These are phyloP conservation scores for Brachyrhaphis roseni DNA, from an alignment of 2,797 vertebrate species.

Conservation along the genomic window DNA sequence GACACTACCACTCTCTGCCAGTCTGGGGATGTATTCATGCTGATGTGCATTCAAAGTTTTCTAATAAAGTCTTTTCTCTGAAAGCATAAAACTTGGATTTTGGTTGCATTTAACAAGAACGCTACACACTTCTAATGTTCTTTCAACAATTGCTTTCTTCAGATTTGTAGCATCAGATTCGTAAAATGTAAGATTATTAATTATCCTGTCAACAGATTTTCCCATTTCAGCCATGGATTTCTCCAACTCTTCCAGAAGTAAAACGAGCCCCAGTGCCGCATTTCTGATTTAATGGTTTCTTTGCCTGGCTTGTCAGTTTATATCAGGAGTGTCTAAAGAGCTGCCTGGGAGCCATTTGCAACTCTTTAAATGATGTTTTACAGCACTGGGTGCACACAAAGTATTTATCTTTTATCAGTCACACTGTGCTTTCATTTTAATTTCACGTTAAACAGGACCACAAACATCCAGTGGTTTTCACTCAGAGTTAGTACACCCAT, in stretches of 20 bases:
- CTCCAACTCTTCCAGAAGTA: background rate
- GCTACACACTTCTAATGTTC: background rate
- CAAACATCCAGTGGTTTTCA: background rate
- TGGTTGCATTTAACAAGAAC: background rate
- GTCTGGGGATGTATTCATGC: background rate
- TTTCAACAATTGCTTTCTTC: background rate
- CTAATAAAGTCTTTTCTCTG: background rate
- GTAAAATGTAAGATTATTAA: background rate
- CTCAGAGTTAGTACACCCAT: background rate
- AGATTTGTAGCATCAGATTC: too few species aligned
- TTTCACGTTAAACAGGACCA: background rate
- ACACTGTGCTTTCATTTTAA: background rate
- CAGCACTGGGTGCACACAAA: background rate
- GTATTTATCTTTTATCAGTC: background rate
- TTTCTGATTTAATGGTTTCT: background rate
- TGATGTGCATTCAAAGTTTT: background rate
- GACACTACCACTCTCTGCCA: background rate
- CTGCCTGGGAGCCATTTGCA: background rate
- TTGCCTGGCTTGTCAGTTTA: background rate
- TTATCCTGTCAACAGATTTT: background rate
- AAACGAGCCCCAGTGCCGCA: background rate
- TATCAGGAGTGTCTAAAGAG: background rate
- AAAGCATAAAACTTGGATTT: background rate
- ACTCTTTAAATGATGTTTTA: background rate
- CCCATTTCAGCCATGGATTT: background rate